A percentile compares a stretch with the other conserved stretches of the same genome.
These are phyloP conservation scores for Pyrgus malvae DNA, from an alignment of 2,888 invertebrate genomes.

Conservation along the genomic window DNA sequence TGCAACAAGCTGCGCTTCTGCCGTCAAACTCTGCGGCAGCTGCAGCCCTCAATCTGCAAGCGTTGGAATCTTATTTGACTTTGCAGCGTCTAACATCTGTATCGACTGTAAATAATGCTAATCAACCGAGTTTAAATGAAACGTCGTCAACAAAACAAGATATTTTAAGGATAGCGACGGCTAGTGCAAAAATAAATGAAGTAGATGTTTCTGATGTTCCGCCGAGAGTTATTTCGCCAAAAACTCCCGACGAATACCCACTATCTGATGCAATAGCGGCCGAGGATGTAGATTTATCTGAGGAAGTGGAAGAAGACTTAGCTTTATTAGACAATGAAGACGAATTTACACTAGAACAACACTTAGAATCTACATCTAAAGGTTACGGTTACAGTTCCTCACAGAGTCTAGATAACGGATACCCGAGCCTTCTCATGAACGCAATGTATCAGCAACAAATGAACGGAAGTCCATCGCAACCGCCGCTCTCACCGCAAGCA, in stretches of 20 bases:
- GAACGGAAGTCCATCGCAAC: conserved; percentile 71
- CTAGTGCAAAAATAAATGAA: conserved; percentile 77
- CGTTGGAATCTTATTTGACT: conserved; percentile 92
- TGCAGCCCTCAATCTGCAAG: conserved; percentile 91
- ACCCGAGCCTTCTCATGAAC: conserved; percentile 87
- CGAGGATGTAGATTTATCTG: conserved; percentile 85
- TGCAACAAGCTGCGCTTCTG: conserved; percentile 91
- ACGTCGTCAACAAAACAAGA: conserved; percentile 83
- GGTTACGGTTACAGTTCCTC: conserved; percentile 71
- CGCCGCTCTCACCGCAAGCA: conserved; percentile 69
- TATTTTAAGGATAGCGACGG: conserved; percentile 84
- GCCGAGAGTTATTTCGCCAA: conserved; percentile 68
- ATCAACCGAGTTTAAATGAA: conserved; percentile 56
- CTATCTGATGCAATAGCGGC: conserved; percentile 77
- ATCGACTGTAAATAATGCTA: conserved; percentile 76
- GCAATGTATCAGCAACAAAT: conserved; percentile 84
- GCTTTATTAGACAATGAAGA: conserved; percentile 89
- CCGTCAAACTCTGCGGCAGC: conserved; percentile 93
- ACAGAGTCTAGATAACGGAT: conserved; percentile 84
- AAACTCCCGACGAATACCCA: conserved; percentile 75
- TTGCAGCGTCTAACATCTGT: conserved; percentile 89
- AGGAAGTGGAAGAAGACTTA: conserved; percentile 88
- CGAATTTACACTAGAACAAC: conserved; percentile 83
- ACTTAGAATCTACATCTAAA: conserved; percentile 71
- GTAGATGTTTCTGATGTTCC: conserved; percentile 62